Conservation (phyloP, 2,888 invertebrate species). For the Caenorhabditis plicata region DNA sequence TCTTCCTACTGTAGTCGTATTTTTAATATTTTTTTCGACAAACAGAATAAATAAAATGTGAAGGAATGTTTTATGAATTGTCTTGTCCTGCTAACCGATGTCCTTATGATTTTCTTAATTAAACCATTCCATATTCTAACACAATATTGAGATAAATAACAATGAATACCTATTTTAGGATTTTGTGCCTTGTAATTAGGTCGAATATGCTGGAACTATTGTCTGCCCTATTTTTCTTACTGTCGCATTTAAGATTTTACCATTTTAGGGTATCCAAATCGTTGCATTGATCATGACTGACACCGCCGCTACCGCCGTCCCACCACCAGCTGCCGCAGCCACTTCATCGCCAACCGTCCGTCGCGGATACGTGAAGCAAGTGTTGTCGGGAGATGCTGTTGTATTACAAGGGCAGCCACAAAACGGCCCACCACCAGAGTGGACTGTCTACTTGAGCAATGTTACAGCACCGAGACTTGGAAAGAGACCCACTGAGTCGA, state of each 20-base stretch:
- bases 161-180: too few relatives aligned
- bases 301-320: slow-evolving; percentile 4
- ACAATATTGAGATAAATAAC: too few relatives aligned
- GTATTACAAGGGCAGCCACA: slow-evolving; percentile 81
- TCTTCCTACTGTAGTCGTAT: not conserved
- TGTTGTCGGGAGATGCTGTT: slow-evolving; percentile 92
- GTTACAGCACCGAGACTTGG: slow-evolving; percentile 89
- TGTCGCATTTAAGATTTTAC: not conserved
- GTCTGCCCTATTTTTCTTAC: not conserved
- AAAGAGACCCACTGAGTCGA: slow-evolving; percentile 73
- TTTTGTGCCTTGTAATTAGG: too few relatives aligned
- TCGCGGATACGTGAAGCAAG: slow-evolving; percentile 65
- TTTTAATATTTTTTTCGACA: not conserved
- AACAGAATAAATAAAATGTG: too few relatives aligned
- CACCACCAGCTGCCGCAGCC: slow-evolving; percentile 8
- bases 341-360: slow-evolving; percentile 30
- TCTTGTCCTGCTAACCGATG: too few relatives aligned
- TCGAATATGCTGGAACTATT: too few relatives aligned
- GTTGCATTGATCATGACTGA: slow-evolving; percentile 22
- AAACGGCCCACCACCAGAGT: slow-evolving; percentile 79
- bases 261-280: slow-evolving; percentile 8
- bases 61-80: too few relatives aligned
- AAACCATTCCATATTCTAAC: not conserved
- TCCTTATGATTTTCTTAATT: not conserved
- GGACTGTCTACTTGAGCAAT: slow-evolving; percentile 85